Evolutionary conservation across 2,797 vertebrate species (phyloP), one percentile per base, ranked within the genome.

Genomic region (Percopsis omiscomaycus): DNA sequence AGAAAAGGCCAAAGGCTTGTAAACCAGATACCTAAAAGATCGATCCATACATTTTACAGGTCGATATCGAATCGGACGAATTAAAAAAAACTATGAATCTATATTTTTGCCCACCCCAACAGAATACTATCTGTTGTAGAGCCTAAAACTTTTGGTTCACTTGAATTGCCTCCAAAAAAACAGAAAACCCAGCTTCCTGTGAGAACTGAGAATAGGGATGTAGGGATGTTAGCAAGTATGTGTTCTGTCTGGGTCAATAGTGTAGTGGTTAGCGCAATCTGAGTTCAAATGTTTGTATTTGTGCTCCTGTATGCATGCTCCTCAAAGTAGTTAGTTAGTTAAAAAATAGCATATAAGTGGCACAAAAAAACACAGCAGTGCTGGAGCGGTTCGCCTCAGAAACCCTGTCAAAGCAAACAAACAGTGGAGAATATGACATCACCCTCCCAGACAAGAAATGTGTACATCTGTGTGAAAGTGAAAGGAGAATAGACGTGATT

Each of bases 351-450:
- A 37, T 6, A n/a, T 37, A 37, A 37, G 9, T 37, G 37, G 37
- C 37, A 37, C 5, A 49, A 49, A n/a, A 15, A 49, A 29, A 29
- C 10, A 44, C 5, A 9, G 55, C 47, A n/a, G 52, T 55, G 47
- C 29, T 64, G 28, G 15, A 55, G 4, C 12, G 3, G 16, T 69
- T 69, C 66, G 61, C 63, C 37, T 55, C 15, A 63, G 46, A 79
- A 82, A 61, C 57, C 46, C 37, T 72, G 55, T 82, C 76, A 70
- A 58, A 77, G 63, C 59, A 65, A 14, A 9, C 44, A 68, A 78
- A 49, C 47, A 28, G 44, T 71, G 64, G 64, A 71, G 67, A 80
- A 45, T 27, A 61, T 78, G 67, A 86, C 71, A 70, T 82, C 79
- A 81, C 79, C 55, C 61, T 65, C 37, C 66, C 60, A 55, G 30